Evolutionary conservation across 1,140 invertebrate species (phyloP).

Genomic region (Danaus plexippus): DNA sequence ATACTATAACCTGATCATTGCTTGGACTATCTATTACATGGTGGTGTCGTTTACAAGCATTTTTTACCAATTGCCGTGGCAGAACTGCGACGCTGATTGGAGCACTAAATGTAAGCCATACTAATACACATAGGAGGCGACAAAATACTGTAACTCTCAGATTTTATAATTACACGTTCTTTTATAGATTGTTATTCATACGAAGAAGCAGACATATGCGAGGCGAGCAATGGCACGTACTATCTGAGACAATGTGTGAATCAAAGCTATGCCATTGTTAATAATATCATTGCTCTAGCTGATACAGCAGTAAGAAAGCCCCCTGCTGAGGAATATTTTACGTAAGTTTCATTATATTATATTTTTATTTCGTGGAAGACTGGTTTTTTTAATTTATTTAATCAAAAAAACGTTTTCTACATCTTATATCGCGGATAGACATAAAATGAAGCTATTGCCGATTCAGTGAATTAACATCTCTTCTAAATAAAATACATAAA

Average conservation of each 20-base stretch:
- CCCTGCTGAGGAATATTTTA: slow-evolving; percentile 89
- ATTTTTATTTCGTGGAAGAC: not conserved
- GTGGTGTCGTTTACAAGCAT: slow-evolving; percentile 79
- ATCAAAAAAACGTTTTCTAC: too few relatives aligned
- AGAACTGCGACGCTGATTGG: slow-evolving; percentile 82
- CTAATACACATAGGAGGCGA: not conserved
- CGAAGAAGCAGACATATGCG: slow-evolving; percentile 74
- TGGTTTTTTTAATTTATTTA: too few relatives aligned
- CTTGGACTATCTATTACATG: slow-evolving; percentile 89
- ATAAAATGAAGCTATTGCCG: too few relatives aligned
- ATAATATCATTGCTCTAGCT: slow-evolving; percentile 69
- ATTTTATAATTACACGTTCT: slow-evolving; percentile 3
- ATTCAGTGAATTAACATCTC: too few relatives aligned
- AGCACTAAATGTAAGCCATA: slow-evolving; percentile 76
- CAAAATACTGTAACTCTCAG: slow-evolving; percentile 3
- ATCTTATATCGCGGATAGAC: too few relatives aligned
- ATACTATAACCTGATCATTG: slow-evolving; percentile 90
- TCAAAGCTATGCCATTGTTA: slow-evolving; percentile 62
- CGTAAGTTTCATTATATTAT: slow-evolving; percentile 70
- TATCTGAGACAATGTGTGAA: slow-evolving; percentile 75
- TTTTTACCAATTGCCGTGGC: slow-evolving; percentile 80
- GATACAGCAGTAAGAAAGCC: slow-evolving; percentile 75
- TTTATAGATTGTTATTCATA: slow-evolving; percentile 78
- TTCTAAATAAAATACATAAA: too few relatives aligned
- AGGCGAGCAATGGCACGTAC: slow-evolving; percentile 77